Evolutionary conservation across 1,140 invertebrate genomes (phyloP), one percentile per base, ranked within the genome.

Genomic region (Psilanteris sp.): DNA sequence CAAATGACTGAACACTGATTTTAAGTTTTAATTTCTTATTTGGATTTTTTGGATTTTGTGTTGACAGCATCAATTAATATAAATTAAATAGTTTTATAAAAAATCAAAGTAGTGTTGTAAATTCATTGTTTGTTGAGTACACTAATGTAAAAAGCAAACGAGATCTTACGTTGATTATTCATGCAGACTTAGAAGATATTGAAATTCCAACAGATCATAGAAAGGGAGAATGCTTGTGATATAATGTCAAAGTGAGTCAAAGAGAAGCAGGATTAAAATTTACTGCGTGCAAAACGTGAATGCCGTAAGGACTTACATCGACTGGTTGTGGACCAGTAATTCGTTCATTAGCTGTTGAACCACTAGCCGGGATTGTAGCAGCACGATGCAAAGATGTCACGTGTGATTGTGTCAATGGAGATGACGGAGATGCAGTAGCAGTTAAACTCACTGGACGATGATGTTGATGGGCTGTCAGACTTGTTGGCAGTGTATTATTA

Each of bases 321-420:
- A 96, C 96, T 66, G 96, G 96, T 78, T 95, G 93, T 2, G 96
- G 96, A 8, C 92, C 95, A 8, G 96, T 97, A 71, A 97, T 96
- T 20, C 91, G 89, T 44, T 91, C 87, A 20, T 84, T 88, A 31
- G 84, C 87, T 4, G 83, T 86, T 26, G 86, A 77, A 3, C 87
- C 84, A 54, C 89, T 78, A 36, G 84, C 78, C 54, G 89, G 81
- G 52, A 87, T 66, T 57, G 85, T 82, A 41, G 87, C 78, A 31
- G 83, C 82, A 24, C 84, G 77, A 32, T 87, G 85, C 31, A 85
- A 74, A 0, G 82, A 87, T 8, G 84, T 85, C 1, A 81, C 79
- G 14, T 84, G 80, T 41, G 83, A 82, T 8, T 83, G 74, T 4
- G 50, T 2, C 11, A 26, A 27, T 5, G 52, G 67, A 2, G 29